Base-by-base conservation (phyloP, 2,797 vertebrate species). In the Paramormyrops hopkinsi region DNA sequence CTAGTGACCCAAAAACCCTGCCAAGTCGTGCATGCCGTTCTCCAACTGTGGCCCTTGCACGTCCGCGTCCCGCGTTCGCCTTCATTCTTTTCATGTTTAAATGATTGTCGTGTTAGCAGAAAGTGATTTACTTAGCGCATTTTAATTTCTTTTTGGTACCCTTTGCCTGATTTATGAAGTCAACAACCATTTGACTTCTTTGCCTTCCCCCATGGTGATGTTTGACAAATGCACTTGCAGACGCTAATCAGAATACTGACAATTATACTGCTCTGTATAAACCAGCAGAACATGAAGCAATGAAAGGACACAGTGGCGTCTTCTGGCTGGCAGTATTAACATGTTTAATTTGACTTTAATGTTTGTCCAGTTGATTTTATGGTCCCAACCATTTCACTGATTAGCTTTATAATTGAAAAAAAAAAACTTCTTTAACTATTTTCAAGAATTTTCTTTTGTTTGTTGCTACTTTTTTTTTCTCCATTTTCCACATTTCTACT, bases 141-240 rank as follows among this genome's bases (percentile, higher is more conserved):
- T 79, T 44, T 79, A 46, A 79, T 79, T 41, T n/a, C 44, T 79
- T 79, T n/a, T 79, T 79, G 73, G 73, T 79, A 46, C 73, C 37
- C 73, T 44, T 79, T 44, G 73, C 73, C 37, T 79, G 73, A 79
- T 44, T 79, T 79, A 79, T 79, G 73, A 79, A 79, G 73, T 79
- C 41, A 79, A n/a, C 33, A 79, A 44, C 37, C 73, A n/a, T 79
- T 44, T 79, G 73, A 79, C 37, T 79, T 79, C 37, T 79, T 44
- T 0, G 73, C 17, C 73, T 79, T 79, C 41, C 73, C 73, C 37
- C 73, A 79, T 46, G 37, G 73, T 79, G 73, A 79, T 79, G 73
- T 44, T 44, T 79, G 73, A 79, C 73, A 79, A 44, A 79, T 79
- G 73, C 73, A 46, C 46, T 79, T 79, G 33, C 73, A 79, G 41